Base-by-base conservation (phyloP, 2,797 vertebrate genomes). In the Anguilla megastoma region DNA sequence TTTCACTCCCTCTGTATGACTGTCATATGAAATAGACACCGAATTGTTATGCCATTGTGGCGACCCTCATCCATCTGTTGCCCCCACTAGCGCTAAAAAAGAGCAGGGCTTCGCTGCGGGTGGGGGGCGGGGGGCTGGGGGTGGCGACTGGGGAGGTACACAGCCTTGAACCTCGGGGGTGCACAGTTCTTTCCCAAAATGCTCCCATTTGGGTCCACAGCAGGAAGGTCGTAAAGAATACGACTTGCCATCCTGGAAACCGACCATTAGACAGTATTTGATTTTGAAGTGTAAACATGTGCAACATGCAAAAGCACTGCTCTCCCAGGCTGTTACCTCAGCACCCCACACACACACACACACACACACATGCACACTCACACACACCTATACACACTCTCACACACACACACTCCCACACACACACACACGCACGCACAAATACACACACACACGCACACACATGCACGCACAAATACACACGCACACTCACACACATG, bases 21-120 rank as follows among this genome's bases (percentile, higher is more conserved):
- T 93, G 92, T 93, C 91, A 92, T 91, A 89, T 92, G 94, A 94
- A 92, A 94, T 93, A 95, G 95, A 96, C 93, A 96, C 93, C 93
- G 93, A 96, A 96, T 96, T 96, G 96, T 95, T 96, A 92, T 95
- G 94, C 93, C 95, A 96, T 96, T 97, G 96, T 97, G 90, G 94
- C 91, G 92, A 94, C 91, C 93, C 36, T 33, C 3, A 41, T 14
- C 7, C 74, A 79, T 45, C 74, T 79, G 74, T 45, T 41, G 74
- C 33, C 33, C 69, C 69, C 69, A 33, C 14, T 18, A 33, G 33
- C 3, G 33, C 33, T 21, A 36, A 41, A 74, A 74, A 56, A 71
- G 33, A 16, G 18, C 74, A 41, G 27, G 30, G 71, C 71, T 76
- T 30, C 33, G 33, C 30, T 33, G 30, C 2, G 33, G 36, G 27